A percentile compares a stretch with the other conserved stretches of the same genome.
Conservation (phyloP, 2,888 invertebrate genomes). For the Heteromurus nitidus region DNA sequence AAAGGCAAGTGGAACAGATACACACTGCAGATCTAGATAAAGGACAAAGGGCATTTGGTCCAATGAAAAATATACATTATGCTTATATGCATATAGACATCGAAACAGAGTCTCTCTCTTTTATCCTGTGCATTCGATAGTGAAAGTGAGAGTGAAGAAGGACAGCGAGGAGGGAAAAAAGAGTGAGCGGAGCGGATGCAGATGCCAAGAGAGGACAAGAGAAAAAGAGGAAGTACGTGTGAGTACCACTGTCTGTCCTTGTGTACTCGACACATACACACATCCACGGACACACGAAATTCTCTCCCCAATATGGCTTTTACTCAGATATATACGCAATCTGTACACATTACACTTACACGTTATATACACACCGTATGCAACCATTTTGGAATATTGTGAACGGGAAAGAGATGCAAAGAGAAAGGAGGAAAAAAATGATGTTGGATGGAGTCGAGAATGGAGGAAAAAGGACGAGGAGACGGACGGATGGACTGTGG, state of each 20-base stretch:
- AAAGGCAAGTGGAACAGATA: constrained; percentile 54
- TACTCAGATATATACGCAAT: background rate
- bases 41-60: constrained; percentile 49
- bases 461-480: background rate
- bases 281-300: background rate
- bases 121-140: constrained; percentile 8
- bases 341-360: background rate
- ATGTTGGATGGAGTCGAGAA: background rate
- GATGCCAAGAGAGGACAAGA: constrained; percentile 52
- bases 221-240: constrained; percentile 56
- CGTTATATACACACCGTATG: background rate
- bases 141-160: background rate
- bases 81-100: background rate
- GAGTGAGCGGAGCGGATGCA: constrained; percentile 59
- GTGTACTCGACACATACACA: background rate
- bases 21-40: constrained; percentile 29
- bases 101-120: too few relatives aligned
- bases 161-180: too few relatives aligned
- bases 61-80: background rate
- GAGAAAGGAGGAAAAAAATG: constrained; percentile 4
- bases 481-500: constrained; percentile 48
- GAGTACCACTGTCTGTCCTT: constrained; percentile 38
- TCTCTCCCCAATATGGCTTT: background rate
- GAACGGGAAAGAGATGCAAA: too few relatives aligned
- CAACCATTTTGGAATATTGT: background rate